Evolutionary conservation across 2,888 invertebrate species (phyloP).

Genomic region (Anticlea derivata): DNA sequence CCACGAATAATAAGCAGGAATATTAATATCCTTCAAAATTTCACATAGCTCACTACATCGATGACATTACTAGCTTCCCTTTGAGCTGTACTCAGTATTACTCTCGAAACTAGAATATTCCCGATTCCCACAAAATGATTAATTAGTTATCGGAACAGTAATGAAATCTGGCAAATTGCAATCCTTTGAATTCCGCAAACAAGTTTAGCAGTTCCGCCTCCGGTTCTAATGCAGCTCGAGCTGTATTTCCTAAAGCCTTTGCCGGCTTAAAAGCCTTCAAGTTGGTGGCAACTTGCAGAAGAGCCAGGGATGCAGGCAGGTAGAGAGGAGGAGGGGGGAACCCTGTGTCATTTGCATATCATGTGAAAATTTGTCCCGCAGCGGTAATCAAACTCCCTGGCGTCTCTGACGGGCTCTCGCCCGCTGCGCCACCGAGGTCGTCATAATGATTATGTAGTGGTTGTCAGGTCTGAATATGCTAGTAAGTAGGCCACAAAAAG

Average conservation of each 20-base stretch:
- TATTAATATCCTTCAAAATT: too few species aligned
- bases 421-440: too few species aligned
- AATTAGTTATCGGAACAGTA: conserved; percentile 29
- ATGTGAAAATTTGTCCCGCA: too few species aligned
- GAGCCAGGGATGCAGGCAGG: conserved; percentile 12
- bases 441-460: too few species aligned
- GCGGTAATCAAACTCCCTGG: too few species aligned
- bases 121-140: conserved; percentile 11
- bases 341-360: too few species aligned
- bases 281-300: conserved; percentile 42
- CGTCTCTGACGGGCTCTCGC: too few species aligned
- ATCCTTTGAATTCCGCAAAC: conserved; percentile 47
- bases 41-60: too few species aligned
- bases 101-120: neutral
- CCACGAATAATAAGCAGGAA: too few species aligned
- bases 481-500: neutral
- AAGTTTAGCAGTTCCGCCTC: conserved; percentile 47
- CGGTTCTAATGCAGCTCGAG: conserved; percentile 42
- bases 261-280: conserved; percentile 46
- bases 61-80: neutral
- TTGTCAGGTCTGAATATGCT: neutral
- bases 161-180: conserved; percentile 43
- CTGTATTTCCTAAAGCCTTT: conserved; percentile 45
- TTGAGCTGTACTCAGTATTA: conserved; percentile 1
- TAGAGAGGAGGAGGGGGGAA: neutral